Evolutionary conservation across 2,888 invertebrate species (phyloP), one percentile per base, ranked within the genome.

Genomic region (Hanleya hanleyi): DNA sequence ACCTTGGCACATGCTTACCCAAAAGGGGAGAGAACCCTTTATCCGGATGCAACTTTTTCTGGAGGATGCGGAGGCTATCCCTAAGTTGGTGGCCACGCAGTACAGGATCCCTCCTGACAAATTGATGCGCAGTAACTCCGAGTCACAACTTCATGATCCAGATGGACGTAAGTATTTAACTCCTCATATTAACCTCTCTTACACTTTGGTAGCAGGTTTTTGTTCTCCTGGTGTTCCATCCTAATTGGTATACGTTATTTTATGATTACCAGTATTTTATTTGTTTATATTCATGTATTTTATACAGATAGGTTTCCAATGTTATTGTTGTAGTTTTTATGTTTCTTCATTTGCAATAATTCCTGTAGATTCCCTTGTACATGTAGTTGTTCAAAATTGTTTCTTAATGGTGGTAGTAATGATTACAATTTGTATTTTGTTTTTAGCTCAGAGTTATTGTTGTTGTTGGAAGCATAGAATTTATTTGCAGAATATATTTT

Each of bases 1-100:
- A 90, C 97, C 98, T 0, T 99, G 99, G 99, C 97, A 97, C 89
- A 98, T 98, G 97, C 93, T 99, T 67, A 99, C 99, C 18, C 98
- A 98, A 90, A 98, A 98, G 90, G 99, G 99, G 0, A 93, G 98
- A 35, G 99, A 99, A 79, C 91, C 91, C 7, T 91, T 91, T 81
- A 90, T 91, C 50, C 83, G 91, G 65, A 91, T 91, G 91, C 98
- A 99, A 90, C 91, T 98, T 72, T 99, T 98, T 97, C 93, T 98
- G 26, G 96, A 97, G 83, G 98, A 99, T 89, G 94, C 97, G 2
- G 96, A 97, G 90, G 98, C 98, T 88, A 95, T 98, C 69, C 97
- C 98, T 87, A 94, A 96, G 69, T 92, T 98, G 69, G 98, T 98
- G 33, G 97, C 98, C 77, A 97, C 97, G 78, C 98, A 98, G 91